Conservation (phyloP, 2,888 invertebrate species). For the Drosophila meridionalis region DNA sequence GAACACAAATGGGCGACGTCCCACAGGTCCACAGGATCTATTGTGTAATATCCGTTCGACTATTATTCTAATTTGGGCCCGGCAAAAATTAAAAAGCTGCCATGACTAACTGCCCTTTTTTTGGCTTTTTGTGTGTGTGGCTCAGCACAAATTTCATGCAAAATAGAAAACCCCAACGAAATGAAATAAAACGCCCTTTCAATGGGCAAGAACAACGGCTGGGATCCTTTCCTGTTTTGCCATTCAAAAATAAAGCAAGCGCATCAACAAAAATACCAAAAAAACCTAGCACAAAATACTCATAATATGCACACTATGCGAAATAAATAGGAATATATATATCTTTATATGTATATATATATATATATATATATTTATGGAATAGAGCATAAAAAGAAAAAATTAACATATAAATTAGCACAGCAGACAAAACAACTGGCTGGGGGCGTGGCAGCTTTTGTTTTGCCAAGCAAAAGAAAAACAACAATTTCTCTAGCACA, state of each 20-base stretch:
- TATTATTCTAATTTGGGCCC: conserved; percentile 77
- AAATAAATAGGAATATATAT: conserved; percentile 53
- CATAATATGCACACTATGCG: conserved; percentile 49
- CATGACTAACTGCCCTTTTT: conserved; percentile 29
- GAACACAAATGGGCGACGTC: conserved; percentile 15
- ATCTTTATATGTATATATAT: not conserved
- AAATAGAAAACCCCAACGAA: conserved; percentile 52
- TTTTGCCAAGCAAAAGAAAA: conserved; percentile 37
- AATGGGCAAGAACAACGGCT: conserved; percentile 45
- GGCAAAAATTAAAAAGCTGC: conserved; percentile 74
- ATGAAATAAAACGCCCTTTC: conserved; percentile 54
- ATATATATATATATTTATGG: conserved; percentile 26
- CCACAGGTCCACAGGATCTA: conserved; percentile 34
- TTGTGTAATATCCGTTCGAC: conserved; percentile 73
- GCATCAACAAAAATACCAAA: conserved; percentile 69
- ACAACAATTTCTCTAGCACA: conserved; percentile 67
- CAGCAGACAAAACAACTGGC: conserved; percentile 36
- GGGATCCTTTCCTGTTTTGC: conserved; percentile 64
- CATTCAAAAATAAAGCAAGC: conserved; percentile 72
- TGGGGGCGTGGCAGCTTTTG: conserved; percentile 44
- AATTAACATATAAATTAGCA: conserved; percentile 72
- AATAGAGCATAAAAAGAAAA: conserved; percentile 44
- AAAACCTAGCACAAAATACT: conserved; percentile 53
- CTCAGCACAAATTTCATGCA: conserved; percentile 69
- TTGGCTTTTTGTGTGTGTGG: conserved; percentile 27